Percentiles rank a stretch among this genome's conserved stretches.
Evolutionary conservation across 1,140 invertebrate genomes (phyloP).

Genomic region (Halictus rubicundus): DNA sequence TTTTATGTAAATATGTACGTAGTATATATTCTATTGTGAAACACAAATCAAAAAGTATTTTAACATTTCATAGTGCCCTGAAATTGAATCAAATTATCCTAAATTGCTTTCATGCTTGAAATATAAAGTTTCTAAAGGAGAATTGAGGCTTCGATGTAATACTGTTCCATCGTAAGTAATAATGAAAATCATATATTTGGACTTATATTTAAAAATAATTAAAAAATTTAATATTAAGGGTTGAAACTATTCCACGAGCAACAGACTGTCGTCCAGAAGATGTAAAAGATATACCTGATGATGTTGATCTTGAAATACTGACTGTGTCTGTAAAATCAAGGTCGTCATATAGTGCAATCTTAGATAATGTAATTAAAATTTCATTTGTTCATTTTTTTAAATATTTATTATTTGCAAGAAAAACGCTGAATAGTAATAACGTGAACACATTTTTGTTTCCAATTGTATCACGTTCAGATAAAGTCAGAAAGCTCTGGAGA

Average conservation of each 20-base stretch:
- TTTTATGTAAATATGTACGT: not conserved
- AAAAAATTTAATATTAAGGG: conserved; percentile 34
- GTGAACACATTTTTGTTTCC: not conserved
- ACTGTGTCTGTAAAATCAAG: not conserved
- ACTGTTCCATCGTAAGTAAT: conserved; percentile 42
- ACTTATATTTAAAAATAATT: not conserved
- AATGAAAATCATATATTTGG: not conserved
- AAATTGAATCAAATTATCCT: not conserved
- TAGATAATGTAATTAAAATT: conserved; percentile 10
- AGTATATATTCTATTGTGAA: not conserved
- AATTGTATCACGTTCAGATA: conserved; percentile 1
- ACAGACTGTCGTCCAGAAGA: conserved; percentile 40
- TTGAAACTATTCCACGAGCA: conserved; percentile 41
- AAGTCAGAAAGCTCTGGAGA: not conserved
- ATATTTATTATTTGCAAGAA: no score
- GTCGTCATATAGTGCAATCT: not conserved
- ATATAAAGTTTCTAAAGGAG: conserved; percentile 29
- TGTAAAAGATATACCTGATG: conserved; percentile 50
- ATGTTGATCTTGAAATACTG: conserved; percentile 30
- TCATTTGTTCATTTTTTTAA: not conserved
- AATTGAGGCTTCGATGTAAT: not conserved
- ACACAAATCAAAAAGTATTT: not conserved
- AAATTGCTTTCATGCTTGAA: conserved; percentile 27
- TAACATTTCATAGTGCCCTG: conserved; percentile 4
- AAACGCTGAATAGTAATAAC: no score